Evolutionary conservation across 2,797 vertebrate genomes (phyloP), one percentile per base, ranked within the genome.

Genomic region (Syndactyla subalaris): DNA sequence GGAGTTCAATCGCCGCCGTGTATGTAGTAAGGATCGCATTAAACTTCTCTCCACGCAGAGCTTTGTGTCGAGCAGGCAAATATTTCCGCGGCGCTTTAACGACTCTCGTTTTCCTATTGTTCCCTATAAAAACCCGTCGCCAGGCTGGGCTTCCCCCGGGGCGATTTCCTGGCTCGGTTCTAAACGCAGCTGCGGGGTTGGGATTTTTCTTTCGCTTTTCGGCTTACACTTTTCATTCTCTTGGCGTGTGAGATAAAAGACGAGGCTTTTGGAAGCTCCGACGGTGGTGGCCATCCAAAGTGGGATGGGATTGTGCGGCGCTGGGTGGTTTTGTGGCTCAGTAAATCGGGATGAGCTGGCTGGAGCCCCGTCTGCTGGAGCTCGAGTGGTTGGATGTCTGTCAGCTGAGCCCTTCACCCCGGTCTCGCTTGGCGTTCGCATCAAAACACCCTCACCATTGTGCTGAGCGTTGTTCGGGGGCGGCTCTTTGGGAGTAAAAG

Each of bases 21-120:
- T n/a, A 32, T 32, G 21, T n/a, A 32, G 6, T 54, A 58, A 61
- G 83, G 92, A 73, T 90, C 1, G 2, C 75, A 70, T 94, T 93
- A 70, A 93, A 66, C 83, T 89, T n/a, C 63, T 76, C 26, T 82
- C 48, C 55, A 9, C 2, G 11, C 34, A 30, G 57, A 61, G 87
- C 89, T 84, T 68, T 70, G 65, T 75, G 5, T 6, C 4, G 4
- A 83, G 43, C 76, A 10, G 46, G 34, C 61, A 61, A 3, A 68
- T 61, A 46, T 39, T 88, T 82, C 23, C 29, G 15, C 1, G 0
- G 58, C 0, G 17, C 75, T 90, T 57, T 46, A 67, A 52, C 41
- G 66, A 30, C 23, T 54, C 41, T 72, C 26, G 0, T 84, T 88
- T 86, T 88, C 57, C 88, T 39, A 52, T 95, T 95, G 83, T 89